Conservation (phyloP, 2,113 vertebrate species). For the Pachypanchax playfairii region DNA sequence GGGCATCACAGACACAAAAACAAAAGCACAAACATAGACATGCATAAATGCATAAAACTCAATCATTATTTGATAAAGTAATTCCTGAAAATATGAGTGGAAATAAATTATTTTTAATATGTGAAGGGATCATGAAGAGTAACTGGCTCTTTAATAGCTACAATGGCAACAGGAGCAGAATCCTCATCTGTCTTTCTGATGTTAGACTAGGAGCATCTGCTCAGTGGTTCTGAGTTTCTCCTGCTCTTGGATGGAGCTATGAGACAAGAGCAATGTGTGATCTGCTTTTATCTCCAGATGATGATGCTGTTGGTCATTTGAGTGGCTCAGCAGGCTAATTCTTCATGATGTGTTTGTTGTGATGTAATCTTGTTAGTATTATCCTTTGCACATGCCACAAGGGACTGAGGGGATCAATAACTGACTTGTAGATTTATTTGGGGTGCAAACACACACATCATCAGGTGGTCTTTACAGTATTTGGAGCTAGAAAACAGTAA, state of each 20-base stretch:
- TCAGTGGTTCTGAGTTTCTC: slow-evolving; percentile 15
- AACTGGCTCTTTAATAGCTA: neutral
- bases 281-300: slow-evolving; percentile 49
- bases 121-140: too few relatives aligned
- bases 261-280: slow-evolving; percentile 35
- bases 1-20: too few relatives aligned
- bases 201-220: slow-evolving; percentile 1
- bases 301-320: slow-evolving; percentile 33
- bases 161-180: neutral
- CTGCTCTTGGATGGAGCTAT: slow-evolving; percentile 42
- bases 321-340: slow-evolving; percentile 58
- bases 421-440: slow-evolving; percentile 51
- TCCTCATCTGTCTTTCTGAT: neutral
- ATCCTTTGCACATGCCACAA: slow-evolving; percentile 60
- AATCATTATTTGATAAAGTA: too few relatives aligned
- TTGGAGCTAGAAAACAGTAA: slow-evolving; percentile 15
- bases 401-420: slow-evolving; percentile 70
- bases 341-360: slow-evolving; percentile 48
- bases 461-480: slow-evolving; percentile 28
- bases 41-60: too few relatives aligned
- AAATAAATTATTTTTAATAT: too few relatives aligned
- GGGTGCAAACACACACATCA: slow-evolving; percentile 18
- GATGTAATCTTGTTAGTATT: slow-evolving; percentile 72
- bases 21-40: neutral
- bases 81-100: too few relatives aligned